These are phyloP conservation scores for Drosophila pandora DNA, from an alignment of 1,140 invertebrate species.

Conservation along the genomic window DNA sequence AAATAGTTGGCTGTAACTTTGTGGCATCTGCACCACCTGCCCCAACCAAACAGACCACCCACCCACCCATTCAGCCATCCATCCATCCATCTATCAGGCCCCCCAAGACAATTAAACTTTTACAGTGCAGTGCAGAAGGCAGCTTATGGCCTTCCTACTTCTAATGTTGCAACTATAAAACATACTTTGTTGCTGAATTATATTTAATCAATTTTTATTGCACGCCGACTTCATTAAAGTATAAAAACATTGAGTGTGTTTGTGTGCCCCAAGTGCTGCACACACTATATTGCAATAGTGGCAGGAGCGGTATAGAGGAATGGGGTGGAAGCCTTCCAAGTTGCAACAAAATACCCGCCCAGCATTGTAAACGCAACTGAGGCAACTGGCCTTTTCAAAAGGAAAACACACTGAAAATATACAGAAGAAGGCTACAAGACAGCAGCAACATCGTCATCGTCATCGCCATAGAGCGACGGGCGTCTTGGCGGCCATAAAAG, in stretches of 20 bases:
- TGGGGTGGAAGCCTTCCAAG: constrained; percentile 11
- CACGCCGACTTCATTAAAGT: constrained; percentile 80
- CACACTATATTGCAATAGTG: constrained; percentile 44
- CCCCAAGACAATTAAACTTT: constrained; percentile 72
- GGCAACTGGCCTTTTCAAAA: constrained; percentile 28
- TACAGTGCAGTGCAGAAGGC: constrained; percentile 58
- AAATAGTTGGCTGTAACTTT: constrained; percentile 47
- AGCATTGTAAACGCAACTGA: constrained; percentile 62
- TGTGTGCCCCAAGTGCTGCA: constrained; percentile 31
- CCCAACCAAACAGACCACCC: not conserved
- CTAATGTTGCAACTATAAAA: constrained; percentile 74
- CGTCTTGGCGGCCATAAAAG: constrained; percentile 78
- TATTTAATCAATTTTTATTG: constrained; percentile 82
- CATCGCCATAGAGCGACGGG: constrained; percentile 28
- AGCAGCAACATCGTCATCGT: constrained; percentile 45
- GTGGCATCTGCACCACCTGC: constrained; percentile 11
- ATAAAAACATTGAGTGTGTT: constrained; percentile 59
- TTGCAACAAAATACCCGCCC: constrained; percentile 71
- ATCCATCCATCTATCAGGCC: not conserved
- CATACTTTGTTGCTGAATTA: constrained; percentile 79
- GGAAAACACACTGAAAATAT: constrained; percentile 18
- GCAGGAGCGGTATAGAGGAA: not conserved
- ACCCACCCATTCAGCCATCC: constrained; percentile 3
- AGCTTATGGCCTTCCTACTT: constrained; percentile 54
- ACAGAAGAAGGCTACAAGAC: constrained; percentile 16